Evolutionary conservation across 92 coral and sea anemone genomes (phyloP), one percentile per base, ranked within the genome.

Genomic region (Porites evermanni): DNA sequence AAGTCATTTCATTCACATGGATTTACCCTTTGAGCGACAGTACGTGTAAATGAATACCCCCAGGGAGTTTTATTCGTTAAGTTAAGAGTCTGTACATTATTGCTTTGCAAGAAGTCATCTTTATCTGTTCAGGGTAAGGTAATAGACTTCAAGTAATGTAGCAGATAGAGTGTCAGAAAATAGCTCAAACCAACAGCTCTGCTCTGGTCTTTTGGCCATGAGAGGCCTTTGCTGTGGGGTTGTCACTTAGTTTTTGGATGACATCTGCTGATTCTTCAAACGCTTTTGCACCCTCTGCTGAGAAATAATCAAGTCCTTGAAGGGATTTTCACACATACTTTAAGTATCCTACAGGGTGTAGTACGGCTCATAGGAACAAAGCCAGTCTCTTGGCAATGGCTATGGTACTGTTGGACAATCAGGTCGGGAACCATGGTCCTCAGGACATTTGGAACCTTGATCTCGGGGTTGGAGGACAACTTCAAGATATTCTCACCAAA

Each of bases 391-490:
- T 59, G 53, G 70, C 82, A 78, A 38, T 78, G 60, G 47, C 51
- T 29, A 44, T 64, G 63, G 23, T 58, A 79, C 24, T 79, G 83
- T 66, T 63, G 70, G 83, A 76, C 53, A 76, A 56, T 79, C 32
- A 14, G 72, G 24, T 78, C 60, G 24, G 60, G 82, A 26, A 78
- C 16, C 72, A 78, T 78, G 52, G 82, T 71, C 21, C 91, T 70
- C 58, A 81, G 50, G 64, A 87, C 88, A 74, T 87, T 87, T 80
- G 91, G 91, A 38, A 81, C 73, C 18, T 72, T 80, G 3, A 87
- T 67, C 50, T 64, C 56, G 1, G 38, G 52, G 26, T 71, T 47
- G 47, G 83, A 71, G 11, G 80, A 75, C 53, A 88, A 83, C 53
- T 74, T 77, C 50, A 83, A n/a, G 18, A 81, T 24, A 12, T 75